Evolutionary conservation across 2,113 vertebrate genomes (phyloP).

Genomic region (Mastomys natalensis): DNA sequence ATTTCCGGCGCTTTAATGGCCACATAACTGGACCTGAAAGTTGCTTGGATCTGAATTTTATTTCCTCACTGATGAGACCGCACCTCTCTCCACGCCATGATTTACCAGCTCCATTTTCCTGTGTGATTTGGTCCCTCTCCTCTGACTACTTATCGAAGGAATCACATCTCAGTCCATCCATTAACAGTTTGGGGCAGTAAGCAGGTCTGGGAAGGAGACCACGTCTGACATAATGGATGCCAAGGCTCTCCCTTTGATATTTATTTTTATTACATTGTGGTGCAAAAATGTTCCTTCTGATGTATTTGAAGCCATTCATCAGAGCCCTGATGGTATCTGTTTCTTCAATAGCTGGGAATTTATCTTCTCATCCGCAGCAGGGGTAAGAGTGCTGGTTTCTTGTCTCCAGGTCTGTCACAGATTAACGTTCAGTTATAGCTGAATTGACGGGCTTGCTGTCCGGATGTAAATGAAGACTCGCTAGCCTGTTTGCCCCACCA

Average conservation of each 20-base stretch:
- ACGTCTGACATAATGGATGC: not conserved
- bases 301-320: slow-evolving; percentile 63
- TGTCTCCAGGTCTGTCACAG: slow-evolving; percentile 65
- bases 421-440: slow-evolving; percentile 22
- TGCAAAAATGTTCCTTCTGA: slow-evolving; percentile 62
- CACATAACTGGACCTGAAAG: slow-evolving; percentile 24
- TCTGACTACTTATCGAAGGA: slow-evolving; percentile 54
- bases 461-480: slow-evolving; percentile 68
- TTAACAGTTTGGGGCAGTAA: slow-evolving; percentile 22
- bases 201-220: not conserved
- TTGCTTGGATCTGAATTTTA: slow-evolving; percentile 54
- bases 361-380: slow-evolving; percentile 57
- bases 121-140: slow-evolving; percentile 47
- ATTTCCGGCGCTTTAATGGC: slow-evolving; percentile 41
- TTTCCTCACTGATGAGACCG: not conserved
- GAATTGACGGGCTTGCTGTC: slow-evolving; percentile 36
- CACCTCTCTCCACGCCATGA: slow-evolving; percentile 4
- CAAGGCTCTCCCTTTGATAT: slow-evolving; percentile 33
- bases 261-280: slow-evolving; percentile 72
- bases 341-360: slow-evolving; percentile 63
- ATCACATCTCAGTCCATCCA: not conserved
- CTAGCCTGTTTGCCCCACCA: not conserved
- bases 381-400: not conserved
- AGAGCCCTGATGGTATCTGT: slow-evolving; percentile 59
- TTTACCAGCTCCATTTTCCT: slow-evolving; percentile 59